phyloP scores from a whole-genome alignment of 1,140 invertebrate species.

The Dinothrombium tinctorium region DNA sequence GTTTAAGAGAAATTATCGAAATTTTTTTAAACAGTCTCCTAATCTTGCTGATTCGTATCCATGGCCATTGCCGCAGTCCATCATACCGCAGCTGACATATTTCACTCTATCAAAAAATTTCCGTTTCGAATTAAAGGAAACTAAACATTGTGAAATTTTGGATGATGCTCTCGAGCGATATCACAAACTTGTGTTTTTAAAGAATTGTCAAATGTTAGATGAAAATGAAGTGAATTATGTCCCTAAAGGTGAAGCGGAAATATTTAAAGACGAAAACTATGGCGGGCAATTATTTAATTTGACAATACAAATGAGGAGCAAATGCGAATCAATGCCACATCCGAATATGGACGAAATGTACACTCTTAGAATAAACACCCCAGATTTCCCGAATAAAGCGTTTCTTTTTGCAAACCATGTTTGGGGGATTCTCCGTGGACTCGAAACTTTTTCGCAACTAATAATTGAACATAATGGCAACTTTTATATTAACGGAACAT shows the following conservation, averaged over 20 bases:
- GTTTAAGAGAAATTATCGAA: too few relatives aligned
- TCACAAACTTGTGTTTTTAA: slow-evolving; percentile 12
- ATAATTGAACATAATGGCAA: slow-evolving; percentile 13
- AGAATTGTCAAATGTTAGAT: slow-evolving; percentile 3
- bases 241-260: slow-evolving; percentile 6
- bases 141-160: slow-evolving; percentile 27
- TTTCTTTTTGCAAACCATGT: background rate
- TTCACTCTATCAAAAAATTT: slow-evolving; percentile 12
- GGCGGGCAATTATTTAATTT: slow-evolving; percentile 17
- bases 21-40: too few relatives aligned
- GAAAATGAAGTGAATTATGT: slow-evolving; percentile 4
- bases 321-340: slow-evolving; percentile 32
- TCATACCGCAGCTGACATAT: background rate
- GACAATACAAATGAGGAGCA: slow-evolving; percentile 19
- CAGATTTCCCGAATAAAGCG: background rate
- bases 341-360: slow-evolving; percentile 36
- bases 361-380: slow-evolving; percentile 9
- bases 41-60: too few relatives aligned
- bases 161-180: slow-evolving; percentile 28
- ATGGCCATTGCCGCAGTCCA: background rate
- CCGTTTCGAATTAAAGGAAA: slow-evolving; percentile 11
- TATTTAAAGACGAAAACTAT: slow-evolving; percentile 12
- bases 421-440: slow-evolving; percentile 10
- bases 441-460: slow-evolving; percentile 25
- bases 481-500: slow-evolving; percentile 16